Percentiles rank a stretch among this genome's conserved stretches.
Evolutionary conservation across 2,888 invertebrate species (phyloP).

Genomic region (Caenorhabditis sinica): DNA sequence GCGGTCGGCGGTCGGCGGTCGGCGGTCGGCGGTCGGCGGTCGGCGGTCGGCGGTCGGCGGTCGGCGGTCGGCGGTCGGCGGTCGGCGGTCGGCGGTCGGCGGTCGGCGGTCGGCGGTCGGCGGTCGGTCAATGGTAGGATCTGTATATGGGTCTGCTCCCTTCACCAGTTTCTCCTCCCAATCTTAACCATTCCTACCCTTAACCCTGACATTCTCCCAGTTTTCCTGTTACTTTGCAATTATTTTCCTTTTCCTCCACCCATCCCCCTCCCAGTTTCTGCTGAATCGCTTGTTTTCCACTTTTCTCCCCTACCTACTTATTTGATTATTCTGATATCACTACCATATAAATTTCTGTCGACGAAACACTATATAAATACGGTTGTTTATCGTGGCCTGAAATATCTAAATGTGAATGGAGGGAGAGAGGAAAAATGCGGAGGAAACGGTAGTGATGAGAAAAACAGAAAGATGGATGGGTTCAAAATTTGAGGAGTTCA

Average conservation of each 20-base stretch:
- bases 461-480: background rate
- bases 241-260: background rate
- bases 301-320: background rate
- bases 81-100: too few species aligned
- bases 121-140: too few species aligned
- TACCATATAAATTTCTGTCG: conserved; percentile 32
- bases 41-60: too few species aligned
- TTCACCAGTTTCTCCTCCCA: background rate
- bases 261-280: background rate
- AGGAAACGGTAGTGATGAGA: background rate
- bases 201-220: background rate
- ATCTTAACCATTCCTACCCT: background rate
- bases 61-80: too few species aligned
- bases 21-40: too few species aligned
- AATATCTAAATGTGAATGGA: conserved; percentile 12
- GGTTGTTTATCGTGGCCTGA: conserved; percentile 20
- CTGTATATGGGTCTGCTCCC: too few species aligned
- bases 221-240: background rate
- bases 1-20: too few species aligned
- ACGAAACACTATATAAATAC: conserved; percentile 39
- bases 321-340: conserved; percentile 31
- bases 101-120: too few species aligned
- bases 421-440: background rate
- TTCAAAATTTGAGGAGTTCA: background rate
- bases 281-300: conserved; percentile 20